These are phyloP conservation scores for Diabrotica undecimpunctata DNA, from an alignment of 1,140 invertebrate species.

Conservation along the genomic window DNA sequence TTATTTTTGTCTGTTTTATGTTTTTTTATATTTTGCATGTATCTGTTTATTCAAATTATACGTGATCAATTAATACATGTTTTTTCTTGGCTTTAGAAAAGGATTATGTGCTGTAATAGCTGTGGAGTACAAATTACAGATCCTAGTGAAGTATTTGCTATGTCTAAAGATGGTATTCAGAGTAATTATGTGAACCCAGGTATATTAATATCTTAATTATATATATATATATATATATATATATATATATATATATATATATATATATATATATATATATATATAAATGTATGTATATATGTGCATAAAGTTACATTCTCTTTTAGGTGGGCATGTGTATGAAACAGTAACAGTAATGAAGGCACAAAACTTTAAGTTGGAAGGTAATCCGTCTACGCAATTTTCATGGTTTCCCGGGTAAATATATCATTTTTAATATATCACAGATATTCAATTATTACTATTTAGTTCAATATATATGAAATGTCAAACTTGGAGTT, in stretches of 20 bases:
- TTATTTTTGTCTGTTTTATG: too few relatives aligned
- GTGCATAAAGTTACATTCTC: not conserved
- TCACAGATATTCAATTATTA: too few relatives aligned
- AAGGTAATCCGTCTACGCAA: constrained; percentile 59
- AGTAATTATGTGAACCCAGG: constrained; percentile 78
- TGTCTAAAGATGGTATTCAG: constrained; percentile 77
- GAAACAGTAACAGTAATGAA: constrained; percentile 75
- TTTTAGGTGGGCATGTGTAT: constrained; percentile 66
- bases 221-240: too few relatives aligned
- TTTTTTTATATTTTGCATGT: too few relatives aligned
- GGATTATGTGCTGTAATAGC: constrained; percentile 61
- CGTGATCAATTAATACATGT: not conserved
- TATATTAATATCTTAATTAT: constrained; percentile 25
- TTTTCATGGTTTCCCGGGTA: constrained; percentile 86
- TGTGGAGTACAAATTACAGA: constrained; percentile 62
- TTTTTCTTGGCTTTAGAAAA: constrained; percentile 48
- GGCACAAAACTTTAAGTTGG: constrained; percentile 57
- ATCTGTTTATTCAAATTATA: too few relatives aligned
- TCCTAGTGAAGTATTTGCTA: constrained; percentile 71
- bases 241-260: too few relatives aligned
- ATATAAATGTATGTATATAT: too few relatives aligned
- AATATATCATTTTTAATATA: constrained; percentile 23
- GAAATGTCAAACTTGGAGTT: too few relatives aligned
- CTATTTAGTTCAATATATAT: too few relatives aligned
- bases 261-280: too few relatives aligned